Base-by-base conservation (phyloP, 2,888 invertebrate genomes). In the Colostygia pectinataria region DNA sequence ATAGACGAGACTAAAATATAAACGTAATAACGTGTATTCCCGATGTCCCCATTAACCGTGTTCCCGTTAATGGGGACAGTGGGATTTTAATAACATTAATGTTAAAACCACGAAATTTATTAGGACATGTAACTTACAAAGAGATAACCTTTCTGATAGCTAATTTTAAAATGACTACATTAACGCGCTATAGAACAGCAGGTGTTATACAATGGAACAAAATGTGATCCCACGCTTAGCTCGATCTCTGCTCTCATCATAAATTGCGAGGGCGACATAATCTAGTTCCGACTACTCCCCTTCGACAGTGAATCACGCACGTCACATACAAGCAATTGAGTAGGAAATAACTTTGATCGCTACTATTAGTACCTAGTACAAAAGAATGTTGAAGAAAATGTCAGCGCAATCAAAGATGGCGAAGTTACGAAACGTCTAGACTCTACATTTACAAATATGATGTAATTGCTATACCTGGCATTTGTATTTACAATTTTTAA, bases 401-500 rank as follows among this genome's bases (percentile, higher is more conserved):
- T 46, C 42, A 43, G 39, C 38, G 42, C 46, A 40, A 40, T 42
- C 32, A 42, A 53, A 27, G 51, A 40, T 39, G 34, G 37, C 37
- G 14, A 29, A 34, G 29, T 39, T 48, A 51, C 55, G 36, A 51
- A 61, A 55, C 40, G 24, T 34, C 36, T 48, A 28, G 63, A 58
- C 55, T 58, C 49, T 54, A n/a, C n/a, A 61, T 68, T 65, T 62
- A 61, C 61, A 67, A 62, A 70, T 67, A 80, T 86, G 84, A 86
- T 81, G 86, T 83, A 85, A 87, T 74, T 71, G 61, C 72, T 71
- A 65, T 71, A 61, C 63, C 66, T 72, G 72, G 66, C 54, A 61
- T 61, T 63, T 63, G 73, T 83, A 78, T 84, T 83, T 84, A 71
- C 70, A 65, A 67, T 75, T 74, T 78, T 79, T 69, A 82, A 60